A percentile compares a stretch with the other conserved stretches of the same genome.
Conservation (phyloP, 2,888 invertebrate genomes). For the Graphium colonna region DNA sequence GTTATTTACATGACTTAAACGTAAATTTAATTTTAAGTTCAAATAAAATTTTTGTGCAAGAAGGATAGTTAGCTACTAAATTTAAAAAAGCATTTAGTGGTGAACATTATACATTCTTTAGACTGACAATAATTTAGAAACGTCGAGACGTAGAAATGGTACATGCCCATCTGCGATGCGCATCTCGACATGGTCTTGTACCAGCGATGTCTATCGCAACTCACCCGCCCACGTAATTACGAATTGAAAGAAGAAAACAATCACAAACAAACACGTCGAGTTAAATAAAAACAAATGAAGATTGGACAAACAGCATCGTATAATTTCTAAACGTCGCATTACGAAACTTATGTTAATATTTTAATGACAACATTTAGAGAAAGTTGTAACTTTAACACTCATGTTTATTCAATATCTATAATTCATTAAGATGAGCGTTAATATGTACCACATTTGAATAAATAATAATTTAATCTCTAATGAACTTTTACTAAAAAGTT, state of each 20-base stretch:
- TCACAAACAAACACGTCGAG: not conserved
- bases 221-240: not conserved
- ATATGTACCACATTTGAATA: constrained; percentile 24
- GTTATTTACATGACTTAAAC: too few relatives aligned
- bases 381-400: not conserved
- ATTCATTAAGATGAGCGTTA: not conserved
- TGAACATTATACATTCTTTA: too few relatives aligned
- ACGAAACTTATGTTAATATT: not conserved
- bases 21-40: too few relatives aligned
- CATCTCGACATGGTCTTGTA: not conserved
- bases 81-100: not conserved
- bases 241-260: not conserved
- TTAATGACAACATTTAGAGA: not conserved
- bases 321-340: not conserved
- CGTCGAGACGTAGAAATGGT: constrained; percentile 4
- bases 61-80: too few relatives aligned
- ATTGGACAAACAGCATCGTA: not conserved
- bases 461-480: not conserved
- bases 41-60: too few relatives aligned
- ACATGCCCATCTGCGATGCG: not conserved
- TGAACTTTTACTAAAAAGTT: not conserved
- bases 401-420: not conserved
- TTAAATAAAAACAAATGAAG: not conserved
- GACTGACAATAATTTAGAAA: too few relatives aligned
- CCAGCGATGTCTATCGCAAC: too few relatives aligned